phyloP scores from a whole-genome alignment of 2,888 invertebrate species.

The Agriopis marginaria region DNA sequence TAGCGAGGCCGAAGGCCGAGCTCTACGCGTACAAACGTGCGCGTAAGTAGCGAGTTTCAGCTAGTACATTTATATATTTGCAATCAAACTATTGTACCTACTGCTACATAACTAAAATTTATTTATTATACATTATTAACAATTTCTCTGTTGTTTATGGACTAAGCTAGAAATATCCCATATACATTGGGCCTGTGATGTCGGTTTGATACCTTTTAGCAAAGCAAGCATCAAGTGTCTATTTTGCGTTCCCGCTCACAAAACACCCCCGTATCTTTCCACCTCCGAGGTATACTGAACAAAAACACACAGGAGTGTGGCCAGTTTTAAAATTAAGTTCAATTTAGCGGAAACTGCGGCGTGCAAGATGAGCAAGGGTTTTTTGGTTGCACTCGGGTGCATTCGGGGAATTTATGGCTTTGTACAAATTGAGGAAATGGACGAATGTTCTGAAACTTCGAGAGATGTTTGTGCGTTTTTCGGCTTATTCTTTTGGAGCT shows the following conservation, averaged over 20 bases:
- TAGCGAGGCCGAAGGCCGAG: too few species aligned
- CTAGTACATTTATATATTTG: too few species aligned
- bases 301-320: constrained; percentile 70
- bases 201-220: too few species aligned
- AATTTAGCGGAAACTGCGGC: constrained; percentile 69
- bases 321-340: constrained; percentile 78
- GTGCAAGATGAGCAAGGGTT: constrained; percentile 58
- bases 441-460: constrained; percentile 8
- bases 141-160: too few species aligned
- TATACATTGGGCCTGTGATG: too few species aligned
- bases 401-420: constrained; percentile 35
- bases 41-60: too few species aligned
- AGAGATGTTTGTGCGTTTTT: background rate
- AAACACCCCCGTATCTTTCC: constrained; percentile 50
- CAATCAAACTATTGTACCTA: too few species aligned
- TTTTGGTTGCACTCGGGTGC: constrained; percentile 49
- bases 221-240: too few species aligned
- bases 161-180: too few species aligned
- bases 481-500: background rate
- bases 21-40: too few species aligned
- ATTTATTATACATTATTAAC: too few species aligned
- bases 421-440: constrained; percentile 38
- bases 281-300: constrained; percentile 54
- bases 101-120: too few species aligned
- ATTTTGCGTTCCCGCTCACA: constrained; percentile 12